These are phyloP conservation scores for Myripristis jacobus DNA, from an alignment of 2,797 vertebrate genomes.

Conservation along the genomic window DNA sequence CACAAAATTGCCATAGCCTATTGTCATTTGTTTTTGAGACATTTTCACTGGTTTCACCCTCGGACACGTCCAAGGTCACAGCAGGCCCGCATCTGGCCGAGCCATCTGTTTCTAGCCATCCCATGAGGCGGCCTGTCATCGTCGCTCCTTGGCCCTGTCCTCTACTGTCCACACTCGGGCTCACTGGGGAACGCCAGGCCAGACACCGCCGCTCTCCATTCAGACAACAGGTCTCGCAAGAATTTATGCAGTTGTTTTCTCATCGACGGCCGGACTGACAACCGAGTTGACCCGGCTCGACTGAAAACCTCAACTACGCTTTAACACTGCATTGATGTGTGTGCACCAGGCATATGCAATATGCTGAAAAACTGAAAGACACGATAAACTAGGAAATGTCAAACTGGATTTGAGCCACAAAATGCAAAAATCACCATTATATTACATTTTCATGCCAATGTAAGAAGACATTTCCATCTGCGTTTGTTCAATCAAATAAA, in stretches of 20 bases:
- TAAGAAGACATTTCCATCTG: too few relatives aligned
- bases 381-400: too few relatives aligned
- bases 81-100: slow-evolving; percentile 74
- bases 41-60: slow-evolving; percentile 56
- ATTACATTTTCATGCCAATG: too few relatives aligned
- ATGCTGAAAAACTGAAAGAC: too few relatives aligned
- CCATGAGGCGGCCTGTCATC: slow-evolving; percentile 72
- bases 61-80: slow-evolving; percentile 76
- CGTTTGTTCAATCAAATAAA: too few relatives aligned
- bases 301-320: neutral
- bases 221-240: slow-evolving; percentile 29
- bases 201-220: slow-evolving; percentile 39
- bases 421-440: too few relatives aligned
- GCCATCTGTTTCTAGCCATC: slow-evolving; percentile 80
- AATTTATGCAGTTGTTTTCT: neutral
- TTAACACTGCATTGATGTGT: rapidly evolving
- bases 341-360: neutral
- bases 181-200: slow-evolving; percentile 46
- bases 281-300: neutral
- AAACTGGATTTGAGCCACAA: too few relatives aligned
- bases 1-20: slow-evolving; percentile 1
- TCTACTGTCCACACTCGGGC: slow-evolving; percentile 66
- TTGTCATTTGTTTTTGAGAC: slow-evolving; percentile 40
- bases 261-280: neutral
- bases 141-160: slow-evolving; percentile 66